phyloP scores from a whole-genome alignment of 2,113 vertebrate species.

The Hippocampus guttulatus region DNA sequence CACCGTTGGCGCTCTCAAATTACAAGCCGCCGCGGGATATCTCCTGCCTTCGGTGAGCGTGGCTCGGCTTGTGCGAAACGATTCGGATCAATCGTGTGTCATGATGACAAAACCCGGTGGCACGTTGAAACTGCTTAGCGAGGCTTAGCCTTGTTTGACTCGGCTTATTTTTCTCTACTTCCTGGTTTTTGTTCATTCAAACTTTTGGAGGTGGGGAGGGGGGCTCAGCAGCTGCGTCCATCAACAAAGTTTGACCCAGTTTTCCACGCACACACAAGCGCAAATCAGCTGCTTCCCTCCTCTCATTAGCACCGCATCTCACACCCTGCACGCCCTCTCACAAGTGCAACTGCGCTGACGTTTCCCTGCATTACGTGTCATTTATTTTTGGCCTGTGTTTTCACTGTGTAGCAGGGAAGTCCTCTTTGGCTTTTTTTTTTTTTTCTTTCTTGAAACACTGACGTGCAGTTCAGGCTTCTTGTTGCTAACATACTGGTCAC shows the following conservation, averaged over 20 bases:
- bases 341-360: slow-evolving; percentile 3
- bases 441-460: background rate
- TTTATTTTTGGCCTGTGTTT: background rate
- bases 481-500: background rate
- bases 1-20: background rate
- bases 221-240: slow-evolving; percentile 26
- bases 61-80: background rate
- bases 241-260: slow-evolving; percentile 17
- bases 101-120: too few relatives aligned
- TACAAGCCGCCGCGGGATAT: background rate
- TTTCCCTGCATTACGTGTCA: background rate
- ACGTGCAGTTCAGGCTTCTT: background rate
- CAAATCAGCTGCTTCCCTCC: slow-evolving; percentile 17
- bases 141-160: too few relatives aligned
- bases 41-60: background rate
- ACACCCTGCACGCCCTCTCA: slow-evolving; percentile 1
- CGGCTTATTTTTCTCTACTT: too few relatives aligned
- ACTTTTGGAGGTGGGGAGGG: background rate
- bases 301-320: slow-evolving; percentile 26
- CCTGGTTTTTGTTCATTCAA: too few relatives aligned
- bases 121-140: too few relatives aligned
- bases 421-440: background rate
- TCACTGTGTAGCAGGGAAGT: background rate
- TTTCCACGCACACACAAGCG: background rate
- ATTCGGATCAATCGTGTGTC: too few relatives aligned